Conservation (phyloP, 2,113 vertebrate genomes). For the Archilochus colubris region DNA sequence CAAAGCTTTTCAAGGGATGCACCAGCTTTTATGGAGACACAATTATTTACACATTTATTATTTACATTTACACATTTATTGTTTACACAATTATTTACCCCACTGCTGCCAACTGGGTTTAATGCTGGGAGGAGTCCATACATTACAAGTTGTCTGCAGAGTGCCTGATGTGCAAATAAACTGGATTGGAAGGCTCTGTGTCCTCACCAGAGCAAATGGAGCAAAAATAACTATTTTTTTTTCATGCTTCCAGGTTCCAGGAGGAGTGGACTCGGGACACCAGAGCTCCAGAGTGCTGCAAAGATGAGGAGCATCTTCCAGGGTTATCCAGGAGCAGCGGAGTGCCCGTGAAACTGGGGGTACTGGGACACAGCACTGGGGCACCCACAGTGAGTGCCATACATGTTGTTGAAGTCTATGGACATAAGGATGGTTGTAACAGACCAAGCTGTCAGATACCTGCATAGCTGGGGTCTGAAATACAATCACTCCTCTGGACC, state of each 20-base stretch:
- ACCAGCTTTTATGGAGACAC: neutral
- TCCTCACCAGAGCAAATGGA: neutral
- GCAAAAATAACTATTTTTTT: neutral
- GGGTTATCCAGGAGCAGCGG: neutral
- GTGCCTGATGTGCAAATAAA: neutral
- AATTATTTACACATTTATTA: neutral
- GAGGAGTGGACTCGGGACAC: neutral
- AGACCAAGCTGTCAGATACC: conserved; percentile 15
- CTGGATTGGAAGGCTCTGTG: neutral
- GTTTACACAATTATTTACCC: neutral
- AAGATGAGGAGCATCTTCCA: neutral
- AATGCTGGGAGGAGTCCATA: neutral
- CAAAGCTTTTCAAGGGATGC: neutral
- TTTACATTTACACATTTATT: too few relatives aligned
- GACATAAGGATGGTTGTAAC: neutral
- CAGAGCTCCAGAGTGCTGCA: neutral
- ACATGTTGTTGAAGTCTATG: conserved; percentile 9
- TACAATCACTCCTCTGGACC: neutral
- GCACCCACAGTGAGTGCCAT: neutral
- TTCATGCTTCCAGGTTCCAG: conserved; percentile 54
- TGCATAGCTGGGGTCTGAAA: conserved; percentile 32
- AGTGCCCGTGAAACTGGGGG: neutral
- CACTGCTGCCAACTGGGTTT: neutral
- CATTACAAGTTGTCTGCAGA: neutral
- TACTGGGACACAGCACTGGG: accelerated